Conservation (phyloP, 2,888 invertebrate genomes). For the Augochlorella aurata region DNA sequence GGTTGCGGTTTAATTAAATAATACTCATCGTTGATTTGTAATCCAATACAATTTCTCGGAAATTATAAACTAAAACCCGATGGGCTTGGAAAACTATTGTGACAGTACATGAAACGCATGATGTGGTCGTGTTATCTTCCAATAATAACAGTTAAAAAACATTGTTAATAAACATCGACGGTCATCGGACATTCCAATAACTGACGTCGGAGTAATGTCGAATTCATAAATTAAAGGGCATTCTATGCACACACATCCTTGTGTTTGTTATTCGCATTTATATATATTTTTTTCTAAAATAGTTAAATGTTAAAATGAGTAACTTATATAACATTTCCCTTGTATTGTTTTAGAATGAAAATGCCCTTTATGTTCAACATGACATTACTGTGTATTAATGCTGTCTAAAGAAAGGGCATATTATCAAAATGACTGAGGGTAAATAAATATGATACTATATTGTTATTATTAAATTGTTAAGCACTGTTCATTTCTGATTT, state of each 20-base stretch:
- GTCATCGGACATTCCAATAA: neutral
- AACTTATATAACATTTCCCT: constrained; percentile 34
- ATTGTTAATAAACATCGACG: constrained; percentile 31
- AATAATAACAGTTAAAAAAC: constrained; percentile 15
- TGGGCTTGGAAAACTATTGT: constrained; percentile 1
- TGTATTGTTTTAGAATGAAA: constrained; percentile 53
- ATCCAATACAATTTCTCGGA: neutral
- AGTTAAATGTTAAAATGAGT: constrained; percentile 35
- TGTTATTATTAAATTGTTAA: constrained; percentile 7
- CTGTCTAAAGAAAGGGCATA: constrained; percentile 76
- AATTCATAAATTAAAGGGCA: constrained; percentile 20
- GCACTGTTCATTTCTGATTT: constrained; percentile 2
- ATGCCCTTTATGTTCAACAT: constrained; percentile 69
- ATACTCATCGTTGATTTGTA: constrained; percentile 21
- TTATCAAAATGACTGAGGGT: constrained; percentile 79
- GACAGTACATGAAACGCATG: constrained; percentile 13
- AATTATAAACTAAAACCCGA: neutral
- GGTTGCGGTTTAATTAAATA: constrained; percentile 59
- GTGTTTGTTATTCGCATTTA: neutral
- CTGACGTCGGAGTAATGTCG: constrained; percentile 8
- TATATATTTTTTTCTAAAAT: constrained; percentile 19
- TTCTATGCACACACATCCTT: neutral
- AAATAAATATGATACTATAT: constrained; percentile 65
- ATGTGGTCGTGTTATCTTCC: constrained; percentile 21
- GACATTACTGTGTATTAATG: constrained; percentile 70